Conservation (phyloP, 1,140 invertebrate genomes). For the Zophobas morio region DNA sequence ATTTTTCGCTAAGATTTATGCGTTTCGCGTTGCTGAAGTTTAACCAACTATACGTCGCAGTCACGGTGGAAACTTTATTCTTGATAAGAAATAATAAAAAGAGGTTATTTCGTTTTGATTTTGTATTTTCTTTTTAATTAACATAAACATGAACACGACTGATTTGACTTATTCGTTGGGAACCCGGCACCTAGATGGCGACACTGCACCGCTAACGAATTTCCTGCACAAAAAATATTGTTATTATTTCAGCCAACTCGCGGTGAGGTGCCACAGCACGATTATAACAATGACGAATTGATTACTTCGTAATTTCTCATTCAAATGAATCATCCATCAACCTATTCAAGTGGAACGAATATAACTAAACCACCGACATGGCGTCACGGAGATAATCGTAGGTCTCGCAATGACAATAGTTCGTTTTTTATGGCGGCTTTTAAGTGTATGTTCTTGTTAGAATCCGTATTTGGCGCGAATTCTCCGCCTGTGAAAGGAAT, state of each 20-base stretch:
- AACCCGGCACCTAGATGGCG: no score
- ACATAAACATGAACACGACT: no score
- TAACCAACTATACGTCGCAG: neutral
- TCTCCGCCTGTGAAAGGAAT: constrained; percentile 7
- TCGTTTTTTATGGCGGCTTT: constrained; percentile 8
- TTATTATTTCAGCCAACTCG: no score
- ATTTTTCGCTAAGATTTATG: constrained; percentile 5
- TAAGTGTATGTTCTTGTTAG: neutral
- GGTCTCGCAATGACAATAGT: neutral
- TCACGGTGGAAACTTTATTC: neutral
- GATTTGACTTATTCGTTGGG: no score
- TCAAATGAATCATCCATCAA: constrained; percentile 30
- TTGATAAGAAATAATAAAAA: neutral
- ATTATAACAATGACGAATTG: no score
- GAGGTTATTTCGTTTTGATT: no score
- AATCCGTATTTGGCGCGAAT: constrained; percentile 14
- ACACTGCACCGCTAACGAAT: no score
- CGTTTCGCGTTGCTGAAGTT: constrained; percentile 2
- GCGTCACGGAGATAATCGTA: constrained; percentile 20
- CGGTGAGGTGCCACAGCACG: no score
- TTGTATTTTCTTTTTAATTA: no score
- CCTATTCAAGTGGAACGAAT: constrained; percentile 1
- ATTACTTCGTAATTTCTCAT: neutral
- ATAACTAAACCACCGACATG: neutral
- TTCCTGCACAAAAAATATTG: no score